Evolutionary conservation across 92 coral and sea anemone species (phyloP).

Genomic region (Blastomussa wellsi): DNA sequence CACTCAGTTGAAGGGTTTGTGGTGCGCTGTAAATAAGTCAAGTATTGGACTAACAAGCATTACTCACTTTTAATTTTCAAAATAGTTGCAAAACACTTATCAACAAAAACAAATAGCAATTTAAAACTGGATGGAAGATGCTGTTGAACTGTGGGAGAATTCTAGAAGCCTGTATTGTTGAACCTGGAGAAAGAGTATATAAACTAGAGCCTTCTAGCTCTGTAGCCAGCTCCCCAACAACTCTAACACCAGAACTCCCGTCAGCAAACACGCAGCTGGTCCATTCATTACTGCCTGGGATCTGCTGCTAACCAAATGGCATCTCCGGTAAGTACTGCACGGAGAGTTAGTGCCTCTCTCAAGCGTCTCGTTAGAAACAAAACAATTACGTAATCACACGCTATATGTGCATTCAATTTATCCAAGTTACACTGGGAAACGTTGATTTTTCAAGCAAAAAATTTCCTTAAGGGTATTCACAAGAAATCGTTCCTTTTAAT

Average conservation of each 20-base stretch:
- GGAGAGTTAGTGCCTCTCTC: neutral
- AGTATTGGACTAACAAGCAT: neutral
- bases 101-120: neutral
- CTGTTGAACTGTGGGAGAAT: conserved; percentile 6
- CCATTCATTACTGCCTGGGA: neutral
- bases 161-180: conserved; percentile 26
- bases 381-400: too few species aligned
- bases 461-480: neutral
- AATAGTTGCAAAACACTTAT: neutral
- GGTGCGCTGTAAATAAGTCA: neutral
- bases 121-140: conserved; percentile 16
- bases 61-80: neutral
- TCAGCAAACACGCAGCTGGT: neutral
- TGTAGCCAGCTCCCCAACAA: neutral
- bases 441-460: neutral
- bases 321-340: conserved; percentile 29
- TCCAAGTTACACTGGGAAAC: neutral
- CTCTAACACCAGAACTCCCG: neutral
- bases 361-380: neutral
- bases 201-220: neutral
- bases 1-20: neutral
- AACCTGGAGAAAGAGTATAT: neutral
- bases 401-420: neutral
- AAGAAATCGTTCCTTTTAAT: neutral
- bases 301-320: conserved; percentile 8